Evolutionary conservation across 2,797 vertebrate genomes (phyloP).

Genomic region (Schizopygopsis malacanthus): DNA sequence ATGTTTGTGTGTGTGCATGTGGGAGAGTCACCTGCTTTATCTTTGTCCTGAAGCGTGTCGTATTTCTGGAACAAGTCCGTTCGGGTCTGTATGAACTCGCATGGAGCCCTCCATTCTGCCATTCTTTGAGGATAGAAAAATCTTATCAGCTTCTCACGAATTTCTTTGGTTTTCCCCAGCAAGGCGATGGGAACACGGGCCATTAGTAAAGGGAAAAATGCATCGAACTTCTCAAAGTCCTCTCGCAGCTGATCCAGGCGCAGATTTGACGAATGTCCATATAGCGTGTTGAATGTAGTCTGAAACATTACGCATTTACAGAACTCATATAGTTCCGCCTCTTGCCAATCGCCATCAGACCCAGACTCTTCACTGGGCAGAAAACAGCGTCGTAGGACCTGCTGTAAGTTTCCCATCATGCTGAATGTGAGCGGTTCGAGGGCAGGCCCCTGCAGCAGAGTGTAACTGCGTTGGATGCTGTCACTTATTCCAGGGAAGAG

Average conservation of each 20-base stretch:
- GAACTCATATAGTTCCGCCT: slow-evolving; percentile 69
- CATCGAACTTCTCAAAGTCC: slow-evolving; percentile 73
- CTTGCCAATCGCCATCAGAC: slow-evolving; percentile 8
- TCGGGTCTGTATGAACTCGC: slow-evolving; percentile 81
- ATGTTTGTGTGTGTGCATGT: background rate
- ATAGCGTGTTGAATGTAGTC: slow-evolving; percentile 74
- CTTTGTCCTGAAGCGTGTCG: slow-evolving; percentile 74
- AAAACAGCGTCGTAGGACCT: slow-evolving; percentile 76
- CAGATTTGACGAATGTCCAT: slow-evolving; percentile 63
- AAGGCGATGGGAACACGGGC: slow-evolving; percentile 83
- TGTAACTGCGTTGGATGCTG: slow-evolving; percentile 66
- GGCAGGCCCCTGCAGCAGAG: slow-evolving; percentile 71
- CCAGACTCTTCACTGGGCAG: slow-evolving; percentile 2
- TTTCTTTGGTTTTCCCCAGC: slow-evolving; percentile 78
- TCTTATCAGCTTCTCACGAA: slow-evolving; percentile 77
- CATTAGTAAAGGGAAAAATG: slow-evolving; percentile 74
- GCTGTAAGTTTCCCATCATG: slow-evolving; percentile 84
- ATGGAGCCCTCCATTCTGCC: slow-evolving; percentile 74
- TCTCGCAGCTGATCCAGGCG: slow-evolving; percentile 55
- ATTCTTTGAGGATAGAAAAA: slow-evolving; percentile 80
- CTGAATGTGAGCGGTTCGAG: slow-evolving; percentile 74
- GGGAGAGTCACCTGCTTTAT: slow-evolving; percentile 88
- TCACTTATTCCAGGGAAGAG: slow-evolving; percentile 73
- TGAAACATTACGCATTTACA: slow-evolving; percentile 74
- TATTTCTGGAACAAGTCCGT: slow-evolving; percentile 81